Evolutionary conservation across 1,140 invertebrate species (phyloP).

Genomic region (Pogonognathellus flavescens): DNA sequence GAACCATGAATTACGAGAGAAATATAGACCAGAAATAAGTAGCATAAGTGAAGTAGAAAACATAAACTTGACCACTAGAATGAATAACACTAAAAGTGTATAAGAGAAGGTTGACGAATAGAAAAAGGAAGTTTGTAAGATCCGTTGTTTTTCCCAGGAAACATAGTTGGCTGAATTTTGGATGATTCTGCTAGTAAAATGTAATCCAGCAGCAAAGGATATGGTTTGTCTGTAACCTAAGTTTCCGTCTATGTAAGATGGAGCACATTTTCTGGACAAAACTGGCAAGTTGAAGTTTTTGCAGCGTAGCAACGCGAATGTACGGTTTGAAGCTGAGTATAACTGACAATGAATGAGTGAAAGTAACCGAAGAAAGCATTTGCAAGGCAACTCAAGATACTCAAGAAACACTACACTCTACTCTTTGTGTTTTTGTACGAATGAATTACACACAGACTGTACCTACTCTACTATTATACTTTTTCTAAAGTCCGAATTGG

Average conservation of each 20-base stretch:
- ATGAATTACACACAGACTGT: neutral
- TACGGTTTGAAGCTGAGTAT: conserved; percentile 25
- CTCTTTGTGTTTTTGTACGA: no score
- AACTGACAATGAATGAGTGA: conserved; percentile 25
- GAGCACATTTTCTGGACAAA: conserved; percentile 46
- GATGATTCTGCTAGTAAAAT: conserved; percentile 33
- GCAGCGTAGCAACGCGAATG: conserved; percentile 1
- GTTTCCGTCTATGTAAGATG: conserved; percentile 34
- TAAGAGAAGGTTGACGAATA: conserved; percentile 8
- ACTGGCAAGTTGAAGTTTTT: conserved; percentile 36
- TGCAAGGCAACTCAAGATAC: neutral
- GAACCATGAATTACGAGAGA: neutral
- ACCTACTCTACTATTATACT: conserved; percentile 21
- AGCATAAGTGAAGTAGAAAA: neutral
- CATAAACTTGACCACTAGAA: conserved; percentile 2
- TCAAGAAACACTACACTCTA: neutral
- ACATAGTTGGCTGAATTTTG: conserved; percentile 20
- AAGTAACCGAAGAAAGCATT: conserved; percentile 15
- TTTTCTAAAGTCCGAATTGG: conserved; percentile 38
- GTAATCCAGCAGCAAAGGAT: conserved; percentile 5
- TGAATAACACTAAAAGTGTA: neutral
- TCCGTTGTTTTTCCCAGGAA: conserved; percentile 29
- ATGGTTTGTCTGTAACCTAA: conserved; percentile 24
- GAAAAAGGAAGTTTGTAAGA: conserved; percentile 20
- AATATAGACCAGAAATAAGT: conserved; percentile 6